Conservation (phyloP, 2,797 vertebrate species). For the Tragelaphus eurycerus region DNA sequence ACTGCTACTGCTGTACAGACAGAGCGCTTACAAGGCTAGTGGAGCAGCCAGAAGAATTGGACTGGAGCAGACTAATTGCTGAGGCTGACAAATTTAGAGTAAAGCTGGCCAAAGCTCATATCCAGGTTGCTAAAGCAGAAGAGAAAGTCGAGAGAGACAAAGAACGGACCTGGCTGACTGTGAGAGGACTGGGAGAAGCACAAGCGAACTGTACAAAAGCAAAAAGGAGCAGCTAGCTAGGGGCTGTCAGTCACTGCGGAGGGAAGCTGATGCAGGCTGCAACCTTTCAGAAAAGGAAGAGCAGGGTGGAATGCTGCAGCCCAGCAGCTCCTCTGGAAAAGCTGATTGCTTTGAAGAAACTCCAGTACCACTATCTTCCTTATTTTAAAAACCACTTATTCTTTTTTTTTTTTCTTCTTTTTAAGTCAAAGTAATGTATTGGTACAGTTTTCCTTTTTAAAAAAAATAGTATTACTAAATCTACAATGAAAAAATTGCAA, state of each 20-base stretch:
- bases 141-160: not conserved
- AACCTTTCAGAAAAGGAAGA: not conserved
- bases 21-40: not conserved
- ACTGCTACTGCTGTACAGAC: too few species aligned
- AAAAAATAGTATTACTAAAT: not conserved
- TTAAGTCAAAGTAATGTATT: not conserved
- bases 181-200: not conserved
- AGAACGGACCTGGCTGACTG: not conserved
- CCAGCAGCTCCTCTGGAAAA: not conserved
- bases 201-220: accelerated
- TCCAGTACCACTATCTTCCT: not conserved
- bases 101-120: not conserved
- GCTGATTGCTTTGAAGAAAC: not conserved
- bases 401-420: not conserved
- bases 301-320: not conserved
- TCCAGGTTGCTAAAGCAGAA: not conserved
- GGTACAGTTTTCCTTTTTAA: not conserved
- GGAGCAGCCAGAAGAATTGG: not conserved
- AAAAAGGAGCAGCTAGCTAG: not conserved
- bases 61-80: not conserved
- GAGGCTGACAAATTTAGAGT: not conserved
- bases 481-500: not conserved
- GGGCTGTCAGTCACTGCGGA: not conserved
- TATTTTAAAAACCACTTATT: not conserved
- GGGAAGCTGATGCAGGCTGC: not conserved